Base-by-base conservation (phyloP, 2,797 vertebrate genomes). In the Craterocephalus amniculus region DNA sequence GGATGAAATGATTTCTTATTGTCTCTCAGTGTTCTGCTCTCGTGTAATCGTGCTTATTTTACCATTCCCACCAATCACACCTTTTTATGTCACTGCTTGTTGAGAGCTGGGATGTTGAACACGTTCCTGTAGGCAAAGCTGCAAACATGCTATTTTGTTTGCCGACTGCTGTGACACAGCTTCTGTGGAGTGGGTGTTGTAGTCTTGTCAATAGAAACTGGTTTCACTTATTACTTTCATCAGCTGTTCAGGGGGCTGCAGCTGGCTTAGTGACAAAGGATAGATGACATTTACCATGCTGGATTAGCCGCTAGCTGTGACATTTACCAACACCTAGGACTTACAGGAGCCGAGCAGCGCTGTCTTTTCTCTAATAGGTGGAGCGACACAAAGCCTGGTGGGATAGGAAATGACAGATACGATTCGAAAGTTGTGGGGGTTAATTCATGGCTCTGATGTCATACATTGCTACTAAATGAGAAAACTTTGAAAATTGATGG, bases 211-310 rank as follows among this genome's bases (percentile, higher is more conserved):
- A 54, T 51, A 40, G 60, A 59, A 68, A 81, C 67, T 29, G 58
- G 43, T 80, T 81, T 82, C n/a, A 11, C 63, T 74, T 36, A 2
- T 58, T 20, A 40, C 63, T 52, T 76, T 64, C 13, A 71, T 85
- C 80, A 81, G 59, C 69, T 61, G 62, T 59, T 67, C 12, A 3
- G 31, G 12, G 52, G 45, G 35, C 43, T 64, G 67, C 65, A 34
- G 60, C 65, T 74, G 88, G 79, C 69, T 86, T 64, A 80, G 77
- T 72, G 75, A 70, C 60, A 38, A 66, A 57, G 70, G 71, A 73
- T 38, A 58, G 71, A 67, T 92, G 86, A 88, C 90, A 90, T 91
- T 93, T 90, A 81, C 86, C 36, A 35, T 76, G 77, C 70, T 75
- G 86, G 84, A 88, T 91, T 81, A 88, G 79, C 69, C 64, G 72